Base-by-base conservation (phyloP, 2,113 vertebrate species). In the Solenodon paradoxus region DNA sequence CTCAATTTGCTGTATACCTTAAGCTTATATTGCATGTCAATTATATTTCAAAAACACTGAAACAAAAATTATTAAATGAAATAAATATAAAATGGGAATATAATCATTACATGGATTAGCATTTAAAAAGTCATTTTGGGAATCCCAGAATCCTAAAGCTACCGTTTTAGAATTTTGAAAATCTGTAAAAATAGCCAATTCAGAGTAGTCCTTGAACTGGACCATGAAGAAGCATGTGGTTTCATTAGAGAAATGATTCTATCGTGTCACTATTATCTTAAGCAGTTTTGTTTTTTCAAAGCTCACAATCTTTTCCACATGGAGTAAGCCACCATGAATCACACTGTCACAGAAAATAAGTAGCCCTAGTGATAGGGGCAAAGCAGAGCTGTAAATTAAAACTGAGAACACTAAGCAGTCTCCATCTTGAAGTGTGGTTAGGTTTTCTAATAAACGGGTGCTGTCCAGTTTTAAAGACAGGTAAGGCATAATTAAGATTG, bases 391-490 rank as follows among this genome's bases (percentile, higher is more conserved):
- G 85, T 92, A 74, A 69, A 92, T 92, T 88, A 59, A 68, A 66
- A 80, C 53, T 57, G 35, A 94, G 82, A 95, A 79, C 7, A 12
- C 26, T 45, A 79, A 32, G 32, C 12, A 79, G 47, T 20, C 9
- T 75, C 22, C 7, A 69, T 61, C 51, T 71, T 79, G n/a, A n/a
- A n/a, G n/a, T n/a, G n/a, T n/a, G n/a, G n/a, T n/a, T n/a, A n/a
- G n/a, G n/a, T 92, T 92, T 92, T 57, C 61, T 90, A 28, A 71
- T 64, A 86, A 89, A 93, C 19, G 32, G 57, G 20, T 92, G 80
- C 55, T 87, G 3, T 69, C 13, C 72, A 28, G 78, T 84, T 90
- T n/a, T 90, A 51, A 96, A 92, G 72, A 85, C 10, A 82, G 7
- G 55, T 45, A 87, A 79, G 90, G 30, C 35, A 47, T 74, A 88